phyloP scores from a whole-genome alignment of 2,888 invertebrate species.

The Mechanitis mazaeus region DNA sequence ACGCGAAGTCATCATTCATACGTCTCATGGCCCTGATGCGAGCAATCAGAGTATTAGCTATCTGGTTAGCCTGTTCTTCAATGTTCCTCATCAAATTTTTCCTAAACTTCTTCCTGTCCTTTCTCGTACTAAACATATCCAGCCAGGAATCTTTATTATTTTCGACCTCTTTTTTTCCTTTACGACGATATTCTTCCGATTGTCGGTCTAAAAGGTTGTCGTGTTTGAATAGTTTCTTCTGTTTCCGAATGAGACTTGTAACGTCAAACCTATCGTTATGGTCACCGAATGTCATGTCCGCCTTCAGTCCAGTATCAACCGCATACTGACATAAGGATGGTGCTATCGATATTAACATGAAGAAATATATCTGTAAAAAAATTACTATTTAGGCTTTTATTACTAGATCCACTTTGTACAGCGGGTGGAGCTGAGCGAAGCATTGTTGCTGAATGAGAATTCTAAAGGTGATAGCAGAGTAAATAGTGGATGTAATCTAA shows the following conservation, averaged over 20 bases:
- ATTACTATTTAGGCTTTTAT: not conserved
- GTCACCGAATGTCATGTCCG: slow-evolving; percentile 51
- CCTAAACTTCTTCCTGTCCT: slow-evolving; percentile 16
- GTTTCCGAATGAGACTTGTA: slow-evolving; percentile 36
- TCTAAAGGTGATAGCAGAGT: too few relatives aligned
- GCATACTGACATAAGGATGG: slow-evolving; percentile 35
- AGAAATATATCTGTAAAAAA: slow-evolving; percentile 7
- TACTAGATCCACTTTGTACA: not conserved
- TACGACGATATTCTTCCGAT: slow-evolving; percentile 26
- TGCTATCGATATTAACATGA: slow-evolving; percentile 27
- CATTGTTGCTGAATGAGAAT: too few relatives aligned
- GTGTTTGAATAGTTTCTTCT: slow-evolving; percentile 30
- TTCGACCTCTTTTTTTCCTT: slow-evolving; percentile 13
- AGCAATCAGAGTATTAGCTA: slow-evolving; percentile 27
- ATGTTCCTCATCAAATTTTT: slow-evolving; percentile 19
- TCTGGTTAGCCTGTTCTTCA: slow-evolving; percentile 23
- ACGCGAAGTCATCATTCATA: slow-evolving; percentile 34
- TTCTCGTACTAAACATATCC: slow-evolving; percentile 9
- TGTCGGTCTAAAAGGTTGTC: slow-evolving; percentile 18
- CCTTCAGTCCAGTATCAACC: slow-evolving; percentile 32
- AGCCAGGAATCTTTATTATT: slow-evolving; percentile 12
- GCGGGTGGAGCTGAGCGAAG: too few relatives aligned
- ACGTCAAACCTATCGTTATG: slow-evolving; percentile 55
- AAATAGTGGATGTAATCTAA: too few relatives aligned
- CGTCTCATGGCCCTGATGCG: slow-evolving; percentile 24